These are phyloP conservation scores for Drosophila rhopaloa DNA, from an alignment of 1,140 invertebrate species.

Conservation along the genomic window DNA sequence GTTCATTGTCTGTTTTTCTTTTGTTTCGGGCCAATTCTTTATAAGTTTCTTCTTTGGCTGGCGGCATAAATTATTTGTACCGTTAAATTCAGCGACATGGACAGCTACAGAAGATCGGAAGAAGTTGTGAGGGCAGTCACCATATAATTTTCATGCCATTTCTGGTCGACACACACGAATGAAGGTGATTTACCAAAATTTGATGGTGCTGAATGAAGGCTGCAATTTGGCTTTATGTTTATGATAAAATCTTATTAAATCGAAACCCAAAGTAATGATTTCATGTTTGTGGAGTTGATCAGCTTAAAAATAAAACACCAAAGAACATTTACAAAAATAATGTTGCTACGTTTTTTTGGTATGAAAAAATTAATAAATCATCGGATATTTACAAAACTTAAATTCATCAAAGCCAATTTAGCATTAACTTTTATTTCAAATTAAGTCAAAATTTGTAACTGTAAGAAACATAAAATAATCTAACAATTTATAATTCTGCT, in stretches of 20 bases:
- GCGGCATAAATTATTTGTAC: constrained; percentile 72
- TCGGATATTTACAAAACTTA: too few species aligned
- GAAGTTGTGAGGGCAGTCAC: constrained; percentile 9
- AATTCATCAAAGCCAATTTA: too few species aligned
- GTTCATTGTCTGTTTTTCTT: constrained; percentile 25
- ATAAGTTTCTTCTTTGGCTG: constrained; percentile 46
- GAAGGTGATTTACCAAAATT: constrained; percentile 34
- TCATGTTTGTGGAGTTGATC: neutral
- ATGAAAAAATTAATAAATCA: too few species aligned
- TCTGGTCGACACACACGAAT: constrained; percentile 11
- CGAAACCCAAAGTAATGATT: constrained; percentile 6
- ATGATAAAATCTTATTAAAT: constrained; percentile 39
- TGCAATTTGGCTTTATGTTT: constrained; percentile 46
- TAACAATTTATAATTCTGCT: too few species aligned
- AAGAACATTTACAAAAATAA: too few species aligned
- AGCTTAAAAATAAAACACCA: too few species aligned
- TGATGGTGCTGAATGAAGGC: constrained; percentile 27
- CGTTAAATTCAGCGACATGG: constrained; percentile 41
- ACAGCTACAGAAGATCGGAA: neutral
- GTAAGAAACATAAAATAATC: too few species aligned
- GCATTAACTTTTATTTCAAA: too few species aligned
- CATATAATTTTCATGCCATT: constrained; percentile 66
- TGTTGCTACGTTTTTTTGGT: too few species aligned
- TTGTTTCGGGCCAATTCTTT: constrained; percentile 54
- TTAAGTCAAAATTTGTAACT: too few species aligned